Base-by-base conservation (phyloP, 1,140 invertebrate genomes). In the Lepidostoma basale region DNA sequence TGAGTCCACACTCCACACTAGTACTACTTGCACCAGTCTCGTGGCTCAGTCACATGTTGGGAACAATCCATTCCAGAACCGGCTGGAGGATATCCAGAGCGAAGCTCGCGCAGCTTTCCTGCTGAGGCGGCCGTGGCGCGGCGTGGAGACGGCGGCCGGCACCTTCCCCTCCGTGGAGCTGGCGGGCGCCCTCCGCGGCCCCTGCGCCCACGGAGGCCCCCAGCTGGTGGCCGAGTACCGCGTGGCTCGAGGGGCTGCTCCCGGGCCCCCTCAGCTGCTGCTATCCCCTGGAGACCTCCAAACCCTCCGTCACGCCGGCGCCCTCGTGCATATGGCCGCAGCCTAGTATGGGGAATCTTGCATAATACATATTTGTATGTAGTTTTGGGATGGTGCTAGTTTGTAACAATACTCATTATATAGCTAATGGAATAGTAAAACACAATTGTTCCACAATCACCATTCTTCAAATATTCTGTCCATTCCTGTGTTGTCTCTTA, bases 61-160 rank as follows among this genome's bases (percentile, higher is more conserved):
- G 25, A 14, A 54, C 42, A 42, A 14, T 5, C 42, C 25, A 16
- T 54, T 63, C 39, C 73, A 83, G 81, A 77, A 77, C 60, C 75
- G 78, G 2, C 56, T 82, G 33, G 20, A 69, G 16, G 59, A 54
- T 8, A 74, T 83, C 0, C 80, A 82, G 45, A 68, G 65, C 0
- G 81, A 80, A 52, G 78, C 78, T 0, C 69, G 76, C 1, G 71
- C 68, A 1, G 75, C 81, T 62, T 69, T 81, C 36, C 62, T 79
- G n/a, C 33, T 76, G 2, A 77, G 81, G 64, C 73, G 80, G 4
- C 81, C 81, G 0, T 83, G 81, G 81, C 74, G 81, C 12, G 79
- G 80, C 62, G 75, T 82, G 3, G 78, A 81, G 59, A 77, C 81
- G 0, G 76, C 78, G 62, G 75, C 82, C 62, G 76, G 79, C 0